phyloP scores from a whole-genome alignment of 2,113 vertebrate genomes.

The Scophthalmus maximus region DNA sequence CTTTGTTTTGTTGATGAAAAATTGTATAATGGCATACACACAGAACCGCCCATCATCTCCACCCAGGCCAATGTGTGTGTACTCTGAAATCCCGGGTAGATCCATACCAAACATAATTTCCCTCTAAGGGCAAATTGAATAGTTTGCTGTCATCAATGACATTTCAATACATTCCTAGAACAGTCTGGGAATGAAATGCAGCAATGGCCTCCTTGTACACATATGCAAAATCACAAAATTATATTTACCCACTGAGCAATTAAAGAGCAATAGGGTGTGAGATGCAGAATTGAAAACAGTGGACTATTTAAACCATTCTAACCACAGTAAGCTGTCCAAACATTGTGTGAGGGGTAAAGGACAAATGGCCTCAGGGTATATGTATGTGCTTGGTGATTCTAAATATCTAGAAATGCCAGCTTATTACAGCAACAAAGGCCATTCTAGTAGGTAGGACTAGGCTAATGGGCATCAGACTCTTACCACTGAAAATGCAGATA shows the following conservation, averaged over 20 bases:
- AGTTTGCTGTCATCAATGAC: conserved; percentile 6
- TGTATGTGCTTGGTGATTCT: conserved; percentile 29
- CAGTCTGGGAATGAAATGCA: neutral
- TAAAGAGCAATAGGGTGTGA: conserved; percentile 8
- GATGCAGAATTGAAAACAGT: neutral
- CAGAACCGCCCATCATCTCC: neutral
- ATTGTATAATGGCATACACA: neutral
- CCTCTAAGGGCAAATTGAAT: neutral
- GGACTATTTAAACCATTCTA: conserved; percentile 38
- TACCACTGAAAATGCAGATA: neutral
- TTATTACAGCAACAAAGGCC: neutral
- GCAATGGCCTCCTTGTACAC: neutral
- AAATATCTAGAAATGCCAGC: conserved; percentile 41
- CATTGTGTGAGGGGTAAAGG: conserved; percentile 50
- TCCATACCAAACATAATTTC: conserved; percentile 1
- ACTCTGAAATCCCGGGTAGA: neutral
- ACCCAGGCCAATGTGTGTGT: neutral
- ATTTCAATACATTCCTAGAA: conserved; percentile 20
- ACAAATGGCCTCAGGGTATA: conserved; percentile 36
- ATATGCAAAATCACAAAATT: neutral
- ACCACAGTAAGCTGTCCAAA: conserved; percentile 35
- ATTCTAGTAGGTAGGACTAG: neutral
- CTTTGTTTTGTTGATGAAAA: neutral
- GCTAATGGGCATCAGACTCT: neutral
- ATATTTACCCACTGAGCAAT: neutral